phyloP scores from a whole-genome alignment of 2,113 vertebrate species.

The Erythrocebus patas region DNA sequence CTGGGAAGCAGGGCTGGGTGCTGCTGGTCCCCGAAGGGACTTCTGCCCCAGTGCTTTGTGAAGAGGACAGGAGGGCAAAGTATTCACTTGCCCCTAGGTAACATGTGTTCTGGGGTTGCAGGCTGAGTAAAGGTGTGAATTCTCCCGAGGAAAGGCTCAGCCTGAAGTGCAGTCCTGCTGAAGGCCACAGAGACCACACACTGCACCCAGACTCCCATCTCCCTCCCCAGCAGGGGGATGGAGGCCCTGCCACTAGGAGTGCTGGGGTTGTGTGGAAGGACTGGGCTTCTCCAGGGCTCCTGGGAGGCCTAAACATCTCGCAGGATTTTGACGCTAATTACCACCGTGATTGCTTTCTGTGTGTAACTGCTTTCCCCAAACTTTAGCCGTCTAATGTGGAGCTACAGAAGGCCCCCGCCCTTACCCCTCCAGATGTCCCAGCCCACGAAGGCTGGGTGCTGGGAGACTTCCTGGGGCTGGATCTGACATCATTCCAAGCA shows the following conservation, averaged over 20 bases:
- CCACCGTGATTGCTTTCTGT: not conserved
- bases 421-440: constrained; percentile 24
- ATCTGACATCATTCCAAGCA: constrained; percentile 56
- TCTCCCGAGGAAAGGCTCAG: not conserved
- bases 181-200: not conserved
- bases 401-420: not conserved
- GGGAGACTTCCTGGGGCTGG: constrained; percentile 39
- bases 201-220: not conserved
- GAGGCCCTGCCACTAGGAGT: not conserved
- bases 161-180: not conserved
- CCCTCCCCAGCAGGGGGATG: not conserved
- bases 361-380: not conserved
- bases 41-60: not conserved
- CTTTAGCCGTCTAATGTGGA: not conserved
- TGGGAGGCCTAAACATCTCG: not conserved
- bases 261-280: not conserved
- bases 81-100: not conserved
- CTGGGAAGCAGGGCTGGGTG: not conserved
- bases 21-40: not conserved
- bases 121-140: not conserved
- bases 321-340: not conserved
- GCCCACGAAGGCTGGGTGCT: not conserved
- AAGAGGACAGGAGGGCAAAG: not conserved
- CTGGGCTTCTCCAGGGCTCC: not conserved
- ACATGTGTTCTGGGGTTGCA: too few species aligned